These are phyloP conservation scores for Fragum fragum DNA, from an alignment of 2,888 invertebrate genomes.

Conservation along the genomic window DNA sequence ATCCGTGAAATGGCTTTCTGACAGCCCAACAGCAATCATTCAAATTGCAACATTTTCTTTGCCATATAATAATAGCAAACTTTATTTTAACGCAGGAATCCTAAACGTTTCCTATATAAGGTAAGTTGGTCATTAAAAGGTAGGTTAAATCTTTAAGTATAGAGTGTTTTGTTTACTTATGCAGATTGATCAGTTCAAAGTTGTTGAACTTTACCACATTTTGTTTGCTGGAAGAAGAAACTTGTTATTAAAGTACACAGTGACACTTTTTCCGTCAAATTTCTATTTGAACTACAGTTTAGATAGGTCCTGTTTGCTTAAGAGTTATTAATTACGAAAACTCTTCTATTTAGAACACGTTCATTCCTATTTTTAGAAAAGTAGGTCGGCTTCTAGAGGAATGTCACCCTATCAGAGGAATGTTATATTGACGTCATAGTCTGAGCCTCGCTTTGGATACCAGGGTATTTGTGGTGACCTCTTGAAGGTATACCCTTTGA, in stretches of 20 bases:
- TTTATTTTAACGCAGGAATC: too few relatives aligned
- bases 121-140: neutral
- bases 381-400: slow-evolving; percentile 6
- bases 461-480: slow-evolving; percentile 28
- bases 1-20: too few relatives aligned
- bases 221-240: neutral
- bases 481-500: slow-evolving; percentile 10
- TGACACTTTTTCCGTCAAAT: slow-evolving; percentile 9
- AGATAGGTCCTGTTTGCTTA: slow-evolving; percentile 13
- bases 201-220: slow-evolving; percentile 18
- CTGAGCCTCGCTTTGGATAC: slow-evolving; percentile 28
- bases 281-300: neutral
- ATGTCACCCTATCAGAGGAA: slow-evolving; percentile 22
- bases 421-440: slow-evolving; percentile 26
- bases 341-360: slow-evolving; percentile 4
- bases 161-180: neutral
- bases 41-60: too few relatives aligned
- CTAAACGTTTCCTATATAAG: neutral
- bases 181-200: slow-evolving; percentile 13
- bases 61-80: too few relatives aligned
- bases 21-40: too few relatives aligned
- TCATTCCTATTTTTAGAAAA: slow-evolving; percentile 10
- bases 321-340: slow-evolving; percentile 23
- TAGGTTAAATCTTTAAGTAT: neutral
- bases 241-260: slow-evolving; percentile 5